These are phyloP conservation scores for Stenurella melanura DNA, from an alignment of 2,888 invertebrate species.

Conservation along the genomic window DNA sequence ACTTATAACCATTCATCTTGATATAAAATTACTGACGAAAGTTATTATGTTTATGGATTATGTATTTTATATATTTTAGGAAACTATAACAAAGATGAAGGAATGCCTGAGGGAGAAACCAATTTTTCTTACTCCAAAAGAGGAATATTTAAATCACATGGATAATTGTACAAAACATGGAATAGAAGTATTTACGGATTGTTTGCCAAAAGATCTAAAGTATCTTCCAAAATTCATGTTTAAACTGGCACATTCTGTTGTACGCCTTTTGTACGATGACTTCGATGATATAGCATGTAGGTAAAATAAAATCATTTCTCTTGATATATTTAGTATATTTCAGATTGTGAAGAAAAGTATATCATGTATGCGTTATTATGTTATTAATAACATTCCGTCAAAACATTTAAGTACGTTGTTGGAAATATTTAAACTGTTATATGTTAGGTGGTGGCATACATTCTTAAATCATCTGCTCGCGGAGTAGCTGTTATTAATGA, in stretches of 20 bases:
- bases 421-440: too few relatives aligned
- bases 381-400: too few relatives aligned
- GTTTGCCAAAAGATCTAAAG: slow-evolving; percentile 26
- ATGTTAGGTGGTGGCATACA: too few relatives aligned
- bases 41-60: too few relatives aligned
- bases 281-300: slow-evolving; percentile 22
- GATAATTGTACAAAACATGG: slow-evolving; percentile 7
- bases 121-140: slow-evolving; percentile 15
- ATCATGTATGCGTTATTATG: too few relatives aligned
- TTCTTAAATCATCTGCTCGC: too few relatives aligned
- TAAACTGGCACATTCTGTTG: slow-evolving; percentile 13
- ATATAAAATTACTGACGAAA: neutral
- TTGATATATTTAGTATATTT: too few relatives aligned
- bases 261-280: slow-evolving; percentile 32
- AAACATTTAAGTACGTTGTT: too few relatives aligned
- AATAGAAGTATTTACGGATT: neutral
- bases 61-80: slow-evolving; percentile 5
- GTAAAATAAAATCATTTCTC: too few relatives aligned
- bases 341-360: too few relatives aligned
- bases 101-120: neutral
- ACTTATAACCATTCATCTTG: too few relatives aligned
- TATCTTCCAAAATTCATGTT: slow-evolving; percentile 25
- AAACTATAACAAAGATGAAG: neutral
- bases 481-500: too few relatives aligned
- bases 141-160: slow-evolving; percentile 26